Conservation (phyloP, 23 tunicate genomes). For the Botrylloides violaceus region DNA sequence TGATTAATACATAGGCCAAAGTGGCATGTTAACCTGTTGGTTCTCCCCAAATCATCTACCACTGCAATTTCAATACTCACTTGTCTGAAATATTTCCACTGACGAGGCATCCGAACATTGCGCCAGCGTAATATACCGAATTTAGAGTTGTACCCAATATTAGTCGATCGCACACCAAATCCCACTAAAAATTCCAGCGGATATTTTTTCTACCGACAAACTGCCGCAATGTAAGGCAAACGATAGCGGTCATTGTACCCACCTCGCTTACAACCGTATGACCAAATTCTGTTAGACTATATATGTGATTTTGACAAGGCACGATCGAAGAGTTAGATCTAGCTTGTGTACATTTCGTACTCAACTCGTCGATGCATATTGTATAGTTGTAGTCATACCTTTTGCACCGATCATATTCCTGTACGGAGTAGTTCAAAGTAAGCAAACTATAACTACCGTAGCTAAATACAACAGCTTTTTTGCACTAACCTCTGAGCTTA, state of each 20-base stretch:
- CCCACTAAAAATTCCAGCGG: conserved; percentile 60
- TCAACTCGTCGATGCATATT: neutral
- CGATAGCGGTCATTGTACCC: no score
- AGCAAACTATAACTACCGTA: no score
- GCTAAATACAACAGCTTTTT: no score
- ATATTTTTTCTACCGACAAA: no score
- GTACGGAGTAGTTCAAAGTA: no score
- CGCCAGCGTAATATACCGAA: conserved; percentile 55
- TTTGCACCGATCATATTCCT: neutral
- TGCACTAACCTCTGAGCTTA: no score
- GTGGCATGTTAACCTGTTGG: no score
- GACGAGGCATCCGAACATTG: conserved; percentile 45
- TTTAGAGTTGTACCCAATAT: conserved; percentile 46
- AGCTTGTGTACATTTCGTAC: neutral
- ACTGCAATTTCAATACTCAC: no score
- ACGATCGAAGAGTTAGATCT: neutral
- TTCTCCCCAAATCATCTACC: no score
- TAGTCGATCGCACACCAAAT: conserved; percentile 50
- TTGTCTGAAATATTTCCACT: conserved; percentile 75
- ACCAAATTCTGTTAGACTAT: neutral
- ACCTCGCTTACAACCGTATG: neutral
- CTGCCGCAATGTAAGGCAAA: no score
- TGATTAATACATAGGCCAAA: no score
- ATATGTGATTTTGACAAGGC: neutral
- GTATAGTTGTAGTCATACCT: neutral